These are phyloP conservation scores for Caerostris extrusa DNA, from an alignment of 1,140 invertebrate genomes.

Conservation along the genomic window DNA sequence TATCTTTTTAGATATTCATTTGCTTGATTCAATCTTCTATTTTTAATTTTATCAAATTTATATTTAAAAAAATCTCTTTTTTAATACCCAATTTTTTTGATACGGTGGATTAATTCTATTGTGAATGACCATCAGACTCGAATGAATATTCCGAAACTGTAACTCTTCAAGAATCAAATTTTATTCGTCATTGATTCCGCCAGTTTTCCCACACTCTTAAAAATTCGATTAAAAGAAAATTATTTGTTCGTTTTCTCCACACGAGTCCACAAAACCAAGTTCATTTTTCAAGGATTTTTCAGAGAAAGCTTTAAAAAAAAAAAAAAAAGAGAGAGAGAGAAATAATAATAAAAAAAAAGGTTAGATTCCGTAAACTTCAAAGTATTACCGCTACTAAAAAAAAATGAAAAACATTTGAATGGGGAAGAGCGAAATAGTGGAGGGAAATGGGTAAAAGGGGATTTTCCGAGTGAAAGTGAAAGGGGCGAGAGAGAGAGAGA, in stretches of 20 bases:
- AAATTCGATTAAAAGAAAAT: slow-evolving; percentile 54
- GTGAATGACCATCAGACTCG: neutral
- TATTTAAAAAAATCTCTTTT: neutral
- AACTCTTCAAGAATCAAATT: neutral
- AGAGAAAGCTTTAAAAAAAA: slow-evolving; percentile 33
- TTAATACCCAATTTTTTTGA: no score
- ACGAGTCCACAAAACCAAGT: slow-evolving; percentile 62
- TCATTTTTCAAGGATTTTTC: slow-evolving; percentile 33
- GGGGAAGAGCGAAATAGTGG: slow-evolving; percentile 48
- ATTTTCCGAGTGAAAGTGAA: slow-evolving; percentile 76
- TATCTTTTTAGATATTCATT: no score
- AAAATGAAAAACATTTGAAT: slow-evolving; percentile 57
- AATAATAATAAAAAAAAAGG: neutral
- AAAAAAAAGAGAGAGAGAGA: neutral
- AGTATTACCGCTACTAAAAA: slow-evolving; percentile 64
- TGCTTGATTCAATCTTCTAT: no score
- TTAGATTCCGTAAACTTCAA: slow-evolving; percentile 72
- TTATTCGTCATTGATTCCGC: neutral
- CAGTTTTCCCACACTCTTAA: slow-evolving; percentile 67
- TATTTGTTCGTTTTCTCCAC: slow-evolving; percentile 52
- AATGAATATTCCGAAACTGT: slow-evolving; percentile 1
- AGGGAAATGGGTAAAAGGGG: slow-evolving; percentile 64
- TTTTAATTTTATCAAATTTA: neutral
- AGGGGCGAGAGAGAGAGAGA: slow-evolving; percentile 30
- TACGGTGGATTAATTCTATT: neutral